A percentile compares a stretch with the other conserved stretches of the same genome.
Evolutionary conservation across 1,140 invertebrate species (phyloP).

Genomic region (Agrypnia vestita): DNA sequence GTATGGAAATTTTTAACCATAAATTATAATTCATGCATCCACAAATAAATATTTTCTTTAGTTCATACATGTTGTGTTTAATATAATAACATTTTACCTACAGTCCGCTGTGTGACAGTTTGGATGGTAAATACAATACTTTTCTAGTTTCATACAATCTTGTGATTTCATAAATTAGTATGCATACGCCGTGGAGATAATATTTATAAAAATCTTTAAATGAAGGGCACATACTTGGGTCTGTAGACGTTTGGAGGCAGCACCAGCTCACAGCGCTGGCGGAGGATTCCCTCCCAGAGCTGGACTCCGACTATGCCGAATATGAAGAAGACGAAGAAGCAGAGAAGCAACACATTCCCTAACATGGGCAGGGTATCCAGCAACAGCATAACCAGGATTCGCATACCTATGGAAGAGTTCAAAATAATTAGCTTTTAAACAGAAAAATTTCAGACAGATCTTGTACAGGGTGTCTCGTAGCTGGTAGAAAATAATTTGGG

Average conservation of each 20-base stretch:
- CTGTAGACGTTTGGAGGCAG: conserved; percentile 78
- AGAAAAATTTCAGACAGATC: no score
- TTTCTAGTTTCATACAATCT: no score
- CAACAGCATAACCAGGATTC: conserved; percentile 98
- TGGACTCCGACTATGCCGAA: conserved; percentile 99
- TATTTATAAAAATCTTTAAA: background rate
- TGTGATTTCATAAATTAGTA: background rate
- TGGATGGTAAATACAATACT: no score
- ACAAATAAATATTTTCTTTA: no score
- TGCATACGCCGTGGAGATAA: background rate
- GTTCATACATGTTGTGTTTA: no score
- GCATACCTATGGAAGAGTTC: conserved; percentile 86
- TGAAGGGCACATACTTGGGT: conserved; percentile 79
- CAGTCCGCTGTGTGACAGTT: no score
- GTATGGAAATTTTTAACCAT: no score
- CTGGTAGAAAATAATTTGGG: no score
- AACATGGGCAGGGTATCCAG: conserved; percentile 99
- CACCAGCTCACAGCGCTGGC: conserved; percentile 93
- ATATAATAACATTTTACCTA: no score
- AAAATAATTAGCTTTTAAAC: background rate
- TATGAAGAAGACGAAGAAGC: conserved; percentile 99
- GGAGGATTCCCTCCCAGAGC: conserved; percentile 96
- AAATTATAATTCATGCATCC: no score
- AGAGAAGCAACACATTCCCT: conserved; percentile 97
- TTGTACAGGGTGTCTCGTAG: no score